These are phyloP conservation scores for Misgurnus anguillicaudatus DNA, from an alignment of 2,113 vertebrate genomes.

Conservation along the genomic window DNA sequence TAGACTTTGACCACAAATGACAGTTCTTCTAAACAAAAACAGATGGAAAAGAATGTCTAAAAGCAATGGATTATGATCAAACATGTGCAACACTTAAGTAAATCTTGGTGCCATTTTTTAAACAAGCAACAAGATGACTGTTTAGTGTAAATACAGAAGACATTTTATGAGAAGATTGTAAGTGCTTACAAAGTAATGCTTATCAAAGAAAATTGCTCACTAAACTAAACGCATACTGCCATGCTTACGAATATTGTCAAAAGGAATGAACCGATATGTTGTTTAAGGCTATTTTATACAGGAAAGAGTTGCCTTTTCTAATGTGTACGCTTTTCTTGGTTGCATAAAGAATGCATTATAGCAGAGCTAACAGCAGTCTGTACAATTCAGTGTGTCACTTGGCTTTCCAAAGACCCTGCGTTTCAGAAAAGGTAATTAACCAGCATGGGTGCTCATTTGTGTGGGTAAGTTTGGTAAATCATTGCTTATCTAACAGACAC, in stretches of 20 bases:
- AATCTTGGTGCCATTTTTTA: background rate
- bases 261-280: constrained; percentile 1
- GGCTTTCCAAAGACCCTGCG: constrained; percentile 14
- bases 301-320: background rate
- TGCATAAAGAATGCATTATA: background rate
- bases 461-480: constrained; percentile 46
- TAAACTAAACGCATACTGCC: no score
- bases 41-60: background rate
- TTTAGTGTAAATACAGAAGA: background rate
- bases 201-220: no score
- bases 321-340: background rate
- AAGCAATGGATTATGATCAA: background rate
- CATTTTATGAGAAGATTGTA: background rate
- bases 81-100: background rate
- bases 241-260: background rate
- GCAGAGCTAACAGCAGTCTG: background rate
- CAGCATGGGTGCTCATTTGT: constrained; percentile 45
- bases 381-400: constrained; percentile 9
- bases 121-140: background rate
- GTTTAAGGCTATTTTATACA: background rate
- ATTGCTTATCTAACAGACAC: constrained; percentile 52
- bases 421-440: constrained; percentile 43
- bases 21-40: background rate
- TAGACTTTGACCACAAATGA: background rate
- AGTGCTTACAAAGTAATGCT: no score